phyloP scores from a whole-genome alignment of 2,113 vertebrate species.

The Xiphophorus hellerii region DNA sequence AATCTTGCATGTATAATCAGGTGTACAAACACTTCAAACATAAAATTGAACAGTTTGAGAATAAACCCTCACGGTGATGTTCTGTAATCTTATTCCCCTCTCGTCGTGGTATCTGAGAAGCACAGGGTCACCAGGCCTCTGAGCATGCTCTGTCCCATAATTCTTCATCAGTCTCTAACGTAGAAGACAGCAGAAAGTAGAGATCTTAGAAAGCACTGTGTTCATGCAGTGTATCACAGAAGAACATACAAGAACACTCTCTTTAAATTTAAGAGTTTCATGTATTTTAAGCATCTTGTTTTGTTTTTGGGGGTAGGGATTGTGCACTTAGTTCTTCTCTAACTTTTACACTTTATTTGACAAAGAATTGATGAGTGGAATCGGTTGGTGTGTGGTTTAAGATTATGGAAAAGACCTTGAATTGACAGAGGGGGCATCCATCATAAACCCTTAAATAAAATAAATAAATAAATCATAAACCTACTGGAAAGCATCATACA shows the following conservation, averaged over 20 bases:
- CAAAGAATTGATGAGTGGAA: no score
- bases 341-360: no score
- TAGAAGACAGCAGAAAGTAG: conserved; percentile 8
- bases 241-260: not conserved
- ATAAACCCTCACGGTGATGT: conserved; percentile 57
- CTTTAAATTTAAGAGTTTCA: no score
- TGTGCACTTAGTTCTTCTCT: no score
- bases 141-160: conserved; percentile 35
- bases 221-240: no score
- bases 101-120: conserved; percentile 85
- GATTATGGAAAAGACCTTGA: not conserved
- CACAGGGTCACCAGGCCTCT: conserved; percentile 66
- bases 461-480: no score
- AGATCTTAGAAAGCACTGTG: not conserved
- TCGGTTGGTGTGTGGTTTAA: no score
- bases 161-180: conserved; percentile 58
- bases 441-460: no score
- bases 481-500: no score
- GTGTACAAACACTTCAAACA: not conserved
- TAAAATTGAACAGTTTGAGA: not conserved
- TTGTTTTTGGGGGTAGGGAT: no score
- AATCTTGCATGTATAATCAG: not conserved
- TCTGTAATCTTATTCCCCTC: conserved; percentile 73
- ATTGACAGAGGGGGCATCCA: no score
- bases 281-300: no score